Evolutionary conservation across 2,113 vertebrate species (phyloP).

Genomic region (Bubalus kerabau): DNA sequence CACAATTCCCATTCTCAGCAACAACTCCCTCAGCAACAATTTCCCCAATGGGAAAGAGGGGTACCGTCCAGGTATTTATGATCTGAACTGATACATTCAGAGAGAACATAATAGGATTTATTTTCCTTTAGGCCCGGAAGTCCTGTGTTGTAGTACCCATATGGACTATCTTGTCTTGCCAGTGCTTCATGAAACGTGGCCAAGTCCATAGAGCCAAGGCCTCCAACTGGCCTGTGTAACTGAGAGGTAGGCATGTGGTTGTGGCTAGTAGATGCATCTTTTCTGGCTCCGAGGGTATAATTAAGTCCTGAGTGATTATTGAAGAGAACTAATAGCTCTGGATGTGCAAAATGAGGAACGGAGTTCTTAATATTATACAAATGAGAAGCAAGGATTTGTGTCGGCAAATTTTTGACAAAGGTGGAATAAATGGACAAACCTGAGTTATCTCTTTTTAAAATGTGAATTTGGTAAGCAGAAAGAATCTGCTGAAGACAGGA

Average conservation of each 20-base stretch:
- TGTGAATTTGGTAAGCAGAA: conserved; percentile 46
- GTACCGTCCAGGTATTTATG: neutral
- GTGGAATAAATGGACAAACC: conserved; percentile 47
- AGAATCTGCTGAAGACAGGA: conserved; percentile 42
- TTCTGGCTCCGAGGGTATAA: neutral
- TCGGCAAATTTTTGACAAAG: conserved; percentile 13
- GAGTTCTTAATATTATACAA: neutral
- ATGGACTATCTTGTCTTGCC: neutral
- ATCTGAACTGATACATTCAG: neutral
- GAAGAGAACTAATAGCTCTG: neutral
- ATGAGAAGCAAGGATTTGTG: neutral
- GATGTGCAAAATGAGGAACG: neutral
- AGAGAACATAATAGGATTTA: neutral
- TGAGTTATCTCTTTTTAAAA: neutral
- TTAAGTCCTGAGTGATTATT: neutral
- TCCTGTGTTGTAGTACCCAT: neutral
- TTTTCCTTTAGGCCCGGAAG: neutral
- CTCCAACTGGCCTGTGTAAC: neutral
- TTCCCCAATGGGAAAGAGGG: neutral
- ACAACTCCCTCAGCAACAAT: neutral
- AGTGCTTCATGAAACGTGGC: neutral
- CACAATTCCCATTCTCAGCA: neutral
- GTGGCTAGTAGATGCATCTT: neutral
- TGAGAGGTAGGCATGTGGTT: too few relatives aligned
- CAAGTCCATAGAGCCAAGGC: neutral